Base-by-base conservation (phyloP, 2,888 invertebrate species). In the Hydrotaea diabolus region DNA sequence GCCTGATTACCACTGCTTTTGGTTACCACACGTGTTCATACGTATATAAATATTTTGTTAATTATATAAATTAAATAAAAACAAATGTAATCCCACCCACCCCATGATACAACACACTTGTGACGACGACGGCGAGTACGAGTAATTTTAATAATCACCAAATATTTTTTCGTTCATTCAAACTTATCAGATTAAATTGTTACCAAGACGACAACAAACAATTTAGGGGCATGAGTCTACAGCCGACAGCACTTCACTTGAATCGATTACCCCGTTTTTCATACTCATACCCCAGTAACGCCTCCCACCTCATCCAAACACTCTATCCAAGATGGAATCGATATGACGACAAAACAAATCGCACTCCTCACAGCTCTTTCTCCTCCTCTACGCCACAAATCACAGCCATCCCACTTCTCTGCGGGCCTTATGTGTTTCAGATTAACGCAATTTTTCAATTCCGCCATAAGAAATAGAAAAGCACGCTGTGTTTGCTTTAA, bases 171-270 rank as follows among this genome's bases (percentile, higher is more conserved):
- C n/a, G n/a, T n/a, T 62, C 26, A 31, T 62, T 31, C 2, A 62
- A 62, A 62, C 62, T 62, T 62, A 62, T 62, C 62, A 62, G 62
- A 62, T 62, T 62, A 62, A 26, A n/a, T 62, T 62, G 62, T 62
- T 31, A n/a, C 62, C 62, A 62, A 62, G 62, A 62, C 62, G 31
- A 62, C 62, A 15, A 13, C 26, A 15, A 43, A 9, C 31, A 31
- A 7, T 31, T 4, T 31, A 4, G 31, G 7, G 43, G 43, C 43
- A 43, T 43, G 43, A 43, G 15, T 43, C 2, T 9, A 59, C 57
- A 9, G 21, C 8, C 57, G 21, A 57, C 57, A 57, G 8, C 26
- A 59, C 23, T 62, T 57, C 5, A 57, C 13, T 57, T 57, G 59
- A 17, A 19, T 26, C 17, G 59, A 59, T 59, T 19, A 59, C 59